Conservation (phyloP, 2,113 vertebrate species). For the Oryzias curvinotus region DNA sequence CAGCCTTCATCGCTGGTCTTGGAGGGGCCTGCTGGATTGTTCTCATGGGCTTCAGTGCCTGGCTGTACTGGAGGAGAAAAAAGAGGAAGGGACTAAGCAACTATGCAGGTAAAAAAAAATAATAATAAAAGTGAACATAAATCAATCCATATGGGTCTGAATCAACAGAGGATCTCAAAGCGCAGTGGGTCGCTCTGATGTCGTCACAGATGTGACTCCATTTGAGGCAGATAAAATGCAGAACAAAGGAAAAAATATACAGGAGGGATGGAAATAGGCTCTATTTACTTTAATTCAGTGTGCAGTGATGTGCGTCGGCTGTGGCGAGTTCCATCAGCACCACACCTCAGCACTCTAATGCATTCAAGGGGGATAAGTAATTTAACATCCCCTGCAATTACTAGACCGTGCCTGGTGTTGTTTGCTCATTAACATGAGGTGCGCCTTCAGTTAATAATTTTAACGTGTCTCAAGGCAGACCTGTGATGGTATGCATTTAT, state of each 20-base stretch:
- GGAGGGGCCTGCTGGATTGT: slow-evolving; percentile 97
- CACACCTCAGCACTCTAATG: slow-evolving; percentile 57
- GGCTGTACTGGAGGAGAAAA: slow-evolving; percentile 96
- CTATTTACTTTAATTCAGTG: slow-evolving; percentile 71
- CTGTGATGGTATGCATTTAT: slow-evolving; percentile 55
- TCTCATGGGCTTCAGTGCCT: slow-evolving; percentile 96
- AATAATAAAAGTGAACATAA: slow-evolving; percentile 23
- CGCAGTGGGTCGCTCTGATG: slow-evolving; percentile 34
- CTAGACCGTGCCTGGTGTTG: slow-evolving; percentile 61
- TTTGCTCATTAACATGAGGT: slow-evolving; percentile 66
- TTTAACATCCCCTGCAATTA: slow-evolving; percentile 69
- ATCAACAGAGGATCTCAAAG: slow-evolving; percentile 49
- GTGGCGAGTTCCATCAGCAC: slow-evolving; percentile 64
- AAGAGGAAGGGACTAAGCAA: slow-evolving; percentile 98
- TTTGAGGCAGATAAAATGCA: slow-evolving; percentile 58
- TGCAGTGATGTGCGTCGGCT: slow-evolving; percentile 67
- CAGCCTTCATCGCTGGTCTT: slow-evolving; percentile 93
- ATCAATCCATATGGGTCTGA: slow-evolving; percentile 51
- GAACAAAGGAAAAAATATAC: slow-evolving; percentile 65
- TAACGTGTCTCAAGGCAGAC: slow-evolving; percentile 46
- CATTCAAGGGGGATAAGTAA: slow-evolving; percentile 65
- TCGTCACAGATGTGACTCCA: slow-evolving; percentile 54
- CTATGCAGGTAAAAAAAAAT: slow-evolving; percentile 83
- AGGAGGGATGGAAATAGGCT: slow-evolving; percentile 56
- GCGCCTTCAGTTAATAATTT: slow-evolving; percentile 51